Percentiles rank a stretch among this genome's conserved stretches.
Conservation (phyloP, 1,140 invertebrate species). For the Drosophila virilis region DNA sequence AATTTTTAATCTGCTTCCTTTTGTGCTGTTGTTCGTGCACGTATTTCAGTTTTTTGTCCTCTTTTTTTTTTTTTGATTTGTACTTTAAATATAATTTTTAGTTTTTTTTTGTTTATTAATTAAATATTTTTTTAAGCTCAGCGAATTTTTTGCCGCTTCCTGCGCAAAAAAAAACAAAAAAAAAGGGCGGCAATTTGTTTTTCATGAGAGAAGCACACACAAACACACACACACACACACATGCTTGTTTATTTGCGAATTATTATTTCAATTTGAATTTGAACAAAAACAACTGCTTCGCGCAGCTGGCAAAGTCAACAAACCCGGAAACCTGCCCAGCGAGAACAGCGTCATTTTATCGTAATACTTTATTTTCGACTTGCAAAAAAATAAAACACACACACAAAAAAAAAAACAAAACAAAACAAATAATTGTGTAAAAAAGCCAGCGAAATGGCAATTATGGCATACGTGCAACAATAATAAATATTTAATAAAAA, state of each 20-base stretch:
- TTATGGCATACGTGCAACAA: constrained; percentile 5
- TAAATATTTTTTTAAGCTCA: constrained; percentile 17
- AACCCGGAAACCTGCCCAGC: constrained; percentile 69
- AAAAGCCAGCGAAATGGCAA: constrained; percentile 3
- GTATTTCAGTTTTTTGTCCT: constrained; percentile 19
- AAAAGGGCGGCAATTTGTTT: constrained; percentile 44
- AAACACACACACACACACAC: neutral
- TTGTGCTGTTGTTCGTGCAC: constrained; percentile 46
- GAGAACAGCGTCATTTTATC: constrained; percentile 74
- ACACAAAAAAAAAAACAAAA: constrained; percentile 34
- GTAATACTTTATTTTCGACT: constrained; percentile 63
- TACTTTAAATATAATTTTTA: constrained; percentile 11
- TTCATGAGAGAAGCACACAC: constrained; percentile 18
- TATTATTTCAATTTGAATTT: constrained; percentile 55
- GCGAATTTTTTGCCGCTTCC: constrained; percentile 36
- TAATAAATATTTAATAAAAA: constrained; percentile 27
- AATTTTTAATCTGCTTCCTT: constrained; percentile 40
- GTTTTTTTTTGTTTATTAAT: constrained; percentile 4
- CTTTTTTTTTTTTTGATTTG: constrained; percentile 8
- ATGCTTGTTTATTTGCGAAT: constrained; percentile 40
- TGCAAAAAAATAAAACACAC: constrained; percentile 39
- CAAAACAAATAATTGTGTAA: constrained; percentile 15
- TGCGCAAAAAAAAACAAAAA: constrained; percentile 15
- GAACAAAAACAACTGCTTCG: constrained; percentile 18
- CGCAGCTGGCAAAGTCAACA: constrained; percentile 72